Evolutionary conservation across 2,888 invertebrate genomes (phyloP), one percentile per base, ranked within the genome.

Genomic region (Drosophila ezoana): DNA sequence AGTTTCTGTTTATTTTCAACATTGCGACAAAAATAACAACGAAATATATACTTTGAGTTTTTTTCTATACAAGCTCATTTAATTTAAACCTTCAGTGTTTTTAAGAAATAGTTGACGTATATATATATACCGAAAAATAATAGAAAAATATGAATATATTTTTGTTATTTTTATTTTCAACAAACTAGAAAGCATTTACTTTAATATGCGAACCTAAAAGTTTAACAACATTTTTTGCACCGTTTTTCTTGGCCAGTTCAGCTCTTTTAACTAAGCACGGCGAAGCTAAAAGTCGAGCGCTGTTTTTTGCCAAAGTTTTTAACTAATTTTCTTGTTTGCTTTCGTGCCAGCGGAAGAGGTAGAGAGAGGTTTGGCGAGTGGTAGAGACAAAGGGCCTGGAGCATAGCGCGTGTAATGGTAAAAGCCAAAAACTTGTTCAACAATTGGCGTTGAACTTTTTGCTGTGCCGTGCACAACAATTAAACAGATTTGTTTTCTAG

Each of bases 241-340:
- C 13, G 23, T 37, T 41, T 9, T 49, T 32, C 23, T 40, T 45
- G 33, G 35, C 20, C 41, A 32, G n/a, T 35, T 41, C 10, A 54
- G 41, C 38, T 37, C 51, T 45, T 45, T 59, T 43, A 40, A 44
- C 28, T 18, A 56, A 33, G 35, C 45, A 43, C 44, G 33, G 18
- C 35, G 45, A 48, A 61, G 68, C 48, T 45, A 38, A 72, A 75
- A 75, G 67, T 70, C 60, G 60, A 52, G 68, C 53, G 35, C 37
- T 75, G 85, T 78, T 84, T 81, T 75, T 75, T 62, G 71, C 74
- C 58, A 84, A 87, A 78, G 66, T 63, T 72, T 87, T 81, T 49
- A 78, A 87, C 82, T 78, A 87, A 83, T 87, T 83, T 83, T 73
- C 79, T 72, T 85, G 82, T 79, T 88, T 85, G 70, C 61, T 61